Evolutionary conservation across 2,888 invertebrate genomes (phyloP).

Genomic region (Agrilus biguttatus): DNA sequence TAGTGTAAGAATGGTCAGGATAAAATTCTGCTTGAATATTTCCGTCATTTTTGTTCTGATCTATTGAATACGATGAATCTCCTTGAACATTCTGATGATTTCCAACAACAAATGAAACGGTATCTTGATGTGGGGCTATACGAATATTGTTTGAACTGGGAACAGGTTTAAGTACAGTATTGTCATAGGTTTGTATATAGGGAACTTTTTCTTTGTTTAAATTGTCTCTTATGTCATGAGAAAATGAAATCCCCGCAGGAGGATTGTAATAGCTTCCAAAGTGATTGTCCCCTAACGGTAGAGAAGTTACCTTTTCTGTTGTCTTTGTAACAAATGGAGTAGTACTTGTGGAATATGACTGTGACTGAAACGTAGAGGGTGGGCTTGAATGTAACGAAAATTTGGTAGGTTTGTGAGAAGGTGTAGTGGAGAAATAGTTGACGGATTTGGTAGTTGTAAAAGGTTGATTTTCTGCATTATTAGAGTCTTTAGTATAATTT

Average conservation of each 20-base stretch:
- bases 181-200: conserved; percentile 16
- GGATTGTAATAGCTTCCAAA: conserved; percentile 14
- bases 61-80: conserved; percentile 13
- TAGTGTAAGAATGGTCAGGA: too few species aligned
- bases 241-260: conserved; percentile 26
- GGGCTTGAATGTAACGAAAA: conserved; percentile 9
- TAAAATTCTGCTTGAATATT: too few species aligned
- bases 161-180: conserved; percentile 27
- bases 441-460: background rate
- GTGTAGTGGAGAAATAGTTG: conserved; percentile 6
- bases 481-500: conserved; percentile 3
- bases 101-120: conserved; percentile 48
- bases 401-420: conserved; percentile 10
- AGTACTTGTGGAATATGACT: conserved; percentile 1
- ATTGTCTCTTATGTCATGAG: conserved; percentile 28
- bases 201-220: conserved; percentile 27
- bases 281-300: conserved; percentile 30
- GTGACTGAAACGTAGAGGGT: too few species aligned
- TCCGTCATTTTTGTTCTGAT: too few species aligned
- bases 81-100: conserved; percentile 43
- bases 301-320: conserved; percentile 24
- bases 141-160: conserved; percentile 49
- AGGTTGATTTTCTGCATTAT: background rate
- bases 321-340: conserved; percentile 7
- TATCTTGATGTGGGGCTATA: conserved; percentile 47